phyloP scores from a whole-genome alignment of 1,140 invertebrate genomes.

The Drosophila orena region DNA sequence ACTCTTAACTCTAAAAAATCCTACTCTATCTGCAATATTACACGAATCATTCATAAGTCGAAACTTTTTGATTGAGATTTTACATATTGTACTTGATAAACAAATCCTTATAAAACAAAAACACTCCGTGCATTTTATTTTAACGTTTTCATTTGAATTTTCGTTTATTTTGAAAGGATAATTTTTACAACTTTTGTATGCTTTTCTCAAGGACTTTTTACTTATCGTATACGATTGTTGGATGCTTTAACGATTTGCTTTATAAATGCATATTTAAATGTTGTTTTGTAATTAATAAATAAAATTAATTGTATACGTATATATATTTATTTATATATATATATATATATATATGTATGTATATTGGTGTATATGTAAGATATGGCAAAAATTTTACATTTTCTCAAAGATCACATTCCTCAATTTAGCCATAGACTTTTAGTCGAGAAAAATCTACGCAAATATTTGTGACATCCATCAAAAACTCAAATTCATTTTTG shows the following conservation, averaged over 20 bases:
- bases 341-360: conserved; percentile 57
- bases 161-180: conserved; percentile 50
- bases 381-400: conserved; percentile 75
- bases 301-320: conserved; percentile 40
- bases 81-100: conserved; percentile 1
- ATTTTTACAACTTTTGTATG: conserved; percentile 44
- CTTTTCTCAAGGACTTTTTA: conserved; percentile 44
- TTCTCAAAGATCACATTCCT: conserved; percentile 68
- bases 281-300: conserved; percentile 54
- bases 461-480: conserved; percentile 63
- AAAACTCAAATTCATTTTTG: conserved; percentile 66
- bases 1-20: neutral
- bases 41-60: neutral
- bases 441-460: conserved; percentile 82
- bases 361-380: conserved; percentile 62
- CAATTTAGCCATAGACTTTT: conserved; percentile 84
- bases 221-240: conserved; percentile 60
- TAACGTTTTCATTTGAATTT: conserved; percentile 47
- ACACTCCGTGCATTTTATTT: conserved; percentile 11
- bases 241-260: conserved; percentile 42
- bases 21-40: neutral
- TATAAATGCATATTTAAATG: conserved; percentile 60
- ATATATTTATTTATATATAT: conserved; percentile 52
- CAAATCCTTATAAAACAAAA: neutral
- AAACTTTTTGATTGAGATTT: conserved; percentile 10